Evolutionary conservation across 2,888 invertebrate genomes (phyloP).

Genomic region (Cryptus viduatorius): DNA sequence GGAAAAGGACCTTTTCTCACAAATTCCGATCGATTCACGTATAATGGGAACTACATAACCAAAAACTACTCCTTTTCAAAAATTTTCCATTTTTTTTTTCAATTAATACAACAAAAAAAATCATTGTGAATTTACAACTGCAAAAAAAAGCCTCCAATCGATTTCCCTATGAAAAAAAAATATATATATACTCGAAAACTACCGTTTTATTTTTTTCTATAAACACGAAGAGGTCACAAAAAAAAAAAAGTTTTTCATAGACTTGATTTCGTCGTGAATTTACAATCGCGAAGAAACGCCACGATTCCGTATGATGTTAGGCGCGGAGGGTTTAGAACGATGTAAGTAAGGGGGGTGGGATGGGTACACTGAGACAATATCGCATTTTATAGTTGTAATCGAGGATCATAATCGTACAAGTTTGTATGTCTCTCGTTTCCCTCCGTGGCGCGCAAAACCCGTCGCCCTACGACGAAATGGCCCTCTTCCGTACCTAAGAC

Average conservation of each 20-base stretch:
- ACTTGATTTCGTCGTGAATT: slow-evolving; percentile 12
- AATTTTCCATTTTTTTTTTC: neutral
- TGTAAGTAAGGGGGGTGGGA: slow-evolving; percentile 45
- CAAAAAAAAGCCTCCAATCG: too few relatives aligned
- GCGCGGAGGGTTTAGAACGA: slow-evolving; percentile 34
- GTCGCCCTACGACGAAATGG: slow-evolving; percentile 66
- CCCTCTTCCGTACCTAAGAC: slow-evolving; percentile 73
- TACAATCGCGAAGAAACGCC: slow-evolving; percentile 33
- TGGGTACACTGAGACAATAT: slow-evolving; percentile 78
- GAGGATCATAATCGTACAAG: slow-evolving; percentile 84
- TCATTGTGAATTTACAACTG: too few relatives aligned
- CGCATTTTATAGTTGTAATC: slow-evolving; percentile 85
- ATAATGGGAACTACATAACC: neutral
- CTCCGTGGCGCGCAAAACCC: slow-evolving; percentile 60
- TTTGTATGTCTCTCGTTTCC: slow-evolving; percentile 81
- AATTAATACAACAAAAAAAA: neutral
- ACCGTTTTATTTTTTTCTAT: neutral
- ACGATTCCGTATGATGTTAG: slow-evolving; percentile 55
- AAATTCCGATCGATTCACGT: slow-evolving; percentile 39
- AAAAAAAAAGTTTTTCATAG: neutral
- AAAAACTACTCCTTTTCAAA: neutral
- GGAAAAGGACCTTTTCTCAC: slow-evolving; percentile 38
- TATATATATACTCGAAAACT: neutral
- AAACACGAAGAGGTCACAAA: slow-evolving; percentile 2
- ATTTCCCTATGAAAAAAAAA: neutral